A percentile compares a stretch with the other conserved stretches of the same genome.
Conservation (phyloP, 2,797 vertebrate species). For the Myripristis jacobus region DNA sequence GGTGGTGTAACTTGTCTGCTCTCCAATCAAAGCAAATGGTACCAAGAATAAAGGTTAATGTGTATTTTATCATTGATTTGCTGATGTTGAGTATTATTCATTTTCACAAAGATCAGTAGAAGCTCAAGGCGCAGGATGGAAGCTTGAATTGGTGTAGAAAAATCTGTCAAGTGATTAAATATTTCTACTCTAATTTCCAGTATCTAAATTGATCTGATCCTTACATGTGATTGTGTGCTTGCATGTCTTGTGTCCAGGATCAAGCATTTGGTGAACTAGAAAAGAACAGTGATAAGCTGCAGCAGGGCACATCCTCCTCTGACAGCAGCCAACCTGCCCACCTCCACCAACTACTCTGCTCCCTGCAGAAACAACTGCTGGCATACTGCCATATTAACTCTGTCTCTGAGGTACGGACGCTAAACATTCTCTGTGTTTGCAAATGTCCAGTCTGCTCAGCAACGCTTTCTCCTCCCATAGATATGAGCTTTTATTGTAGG, state of each 20-base stretch:
- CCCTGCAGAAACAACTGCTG: slow-evolving; percentile 95
- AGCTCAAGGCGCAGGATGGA: too few relatives aligned
- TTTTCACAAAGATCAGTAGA: too few relatives aligned
- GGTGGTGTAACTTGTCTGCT: too few relatives aligned
- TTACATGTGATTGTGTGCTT: not conserved
- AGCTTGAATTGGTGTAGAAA: too few relatives aligned
- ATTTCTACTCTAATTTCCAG: too few relatives aligned
- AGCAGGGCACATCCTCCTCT: slow-evolving; percentile 90
- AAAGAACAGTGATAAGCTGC: slow-evolving; percentile 97
- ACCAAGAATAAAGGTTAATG: too few relatives aligned
- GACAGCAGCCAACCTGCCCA: slow-evolving; percentile 98
- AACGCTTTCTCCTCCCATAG: not conserved
- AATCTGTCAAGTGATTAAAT: too few relatives aligned
- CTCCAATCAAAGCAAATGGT: too few relatives aligned
- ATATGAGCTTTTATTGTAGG: not conserved
- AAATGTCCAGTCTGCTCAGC: not conserved
- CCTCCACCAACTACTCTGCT: slow-evolving; percentile 96
- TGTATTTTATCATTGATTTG: too few relatives aligned
- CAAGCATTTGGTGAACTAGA: slow-evolving; percentile 98
- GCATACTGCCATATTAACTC: slow-evolving; percentile 96
- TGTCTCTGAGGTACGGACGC: slow-evolving; percentile 87
- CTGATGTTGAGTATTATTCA: too few relatives aligned
- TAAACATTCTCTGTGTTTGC: not conserved
- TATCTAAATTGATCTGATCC: not conserved
- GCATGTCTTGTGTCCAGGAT: slow-evolving; percentile 82